A percentile compares a stretch with the other conserved stretches of the same genome.
Conservation (phyloP, 1,140 invertebrate genomes). For the Formica selysi region DNA sequence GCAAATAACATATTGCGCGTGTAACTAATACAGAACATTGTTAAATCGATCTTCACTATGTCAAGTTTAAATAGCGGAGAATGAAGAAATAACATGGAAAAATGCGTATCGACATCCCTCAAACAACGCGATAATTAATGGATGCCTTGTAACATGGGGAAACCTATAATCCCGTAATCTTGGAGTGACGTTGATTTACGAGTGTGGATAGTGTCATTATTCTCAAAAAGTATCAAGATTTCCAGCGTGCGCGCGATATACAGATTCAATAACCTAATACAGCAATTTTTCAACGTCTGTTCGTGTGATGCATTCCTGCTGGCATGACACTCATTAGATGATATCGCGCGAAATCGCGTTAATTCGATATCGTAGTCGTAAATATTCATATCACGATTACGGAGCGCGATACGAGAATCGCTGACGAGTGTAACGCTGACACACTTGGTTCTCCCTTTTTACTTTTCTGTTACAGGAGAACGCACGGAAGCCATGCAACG, state of each 20-base stretch:
- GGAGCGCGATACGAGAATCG: neutral
- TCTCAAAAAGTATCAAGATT: constrained; percentile 65
- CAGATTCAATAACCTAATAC: constrained; percentile 58
- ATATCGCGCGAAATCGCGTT: constrained; percentile 41
- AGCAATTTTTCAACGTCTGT: constrained; percentile 56
- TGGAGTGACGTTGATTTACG: constrained; percentile 71
- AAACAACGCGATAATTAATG: constrained; percentile 69
- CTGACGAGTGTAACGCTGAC: constrained; percentile 43
- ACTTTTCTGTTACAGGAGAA: constrained; percentile 82
- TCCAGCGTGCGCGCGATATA: constrained; percentile 30
- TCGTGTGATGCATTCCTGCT: neutral
- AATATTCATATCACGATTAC: constrained; percentile 56
- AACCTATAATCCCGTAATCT: constrained; percentile 71
- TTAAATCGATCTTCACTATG: neutral
- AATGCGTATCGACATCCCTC: constrained; percentile 32
- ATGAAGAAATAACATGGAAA: constrained; percentile 8
- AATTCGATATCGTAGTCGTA: constrained; percentile 48
- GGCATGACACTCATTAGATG: constrained; percentile 47
- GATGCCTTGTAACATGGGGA: constrained; percentile 63
- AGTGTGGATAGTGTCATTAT: constrained; percentile 67
- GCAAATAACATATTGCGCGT: constrained; percentile 1
- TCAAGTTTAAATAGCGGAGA: constrained; percentile 32
- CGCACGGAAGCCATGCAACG: constrained; percentile 86
- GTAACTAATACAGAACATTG: no score
- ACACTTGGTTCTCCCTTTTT: constrained; percentile 45